Percentiles rank a stretch among this genome's conserved stretches.
Evolutionary conservation across 92 coral and sea anemone species (phyloP).

Genomic region (Chrysogorgia sp.): DNA sequence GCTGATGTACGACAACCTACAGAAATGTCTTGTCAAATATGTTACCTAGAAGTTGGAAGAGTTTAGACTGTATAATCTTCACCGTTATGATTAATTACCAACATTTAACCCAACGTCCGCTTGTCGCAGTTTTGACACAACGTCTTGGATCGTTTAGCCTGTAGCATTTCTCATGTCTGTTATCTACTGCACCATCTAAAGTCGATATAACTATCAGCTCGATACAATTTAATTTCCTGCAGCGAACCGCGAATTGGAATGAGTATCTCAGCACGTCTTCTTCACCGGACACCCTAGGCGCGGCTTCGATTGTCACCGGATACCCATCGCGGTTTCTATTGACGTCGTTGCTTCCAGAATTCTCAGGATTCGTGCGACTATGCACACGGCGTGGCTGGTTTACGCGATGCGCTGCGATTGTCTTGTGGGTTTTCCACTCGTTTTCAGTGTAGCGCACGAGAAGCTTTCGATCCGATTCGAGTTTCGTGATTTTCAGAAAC

Average conservation of each 20-base stretch:
- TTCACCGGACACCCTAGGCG: no score
- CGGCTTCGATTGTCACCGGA: no score
- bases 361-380: neutral
- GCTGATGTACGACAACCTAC: no score
- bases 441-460: slow-evolving; percentile 29
- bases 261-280: neutral
- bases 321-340: neutral
- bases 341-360: neutral
- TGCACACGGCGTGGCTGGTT: neutral
- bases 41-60: neutral
- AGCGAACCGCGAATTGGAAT: neutral
- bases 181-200: slow-evolving; percentile 17
- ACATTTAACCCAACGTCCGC: neutral
- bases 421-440: slow-evolving; percentile 12
- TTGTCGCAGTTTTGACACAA: neutral
- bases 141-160: neutral
- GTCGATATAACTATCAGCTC: slow-evolving; percentile 32
- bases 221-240: neutral
- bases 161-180: slow-evolving; percentile 26
- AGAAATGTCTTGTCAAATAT: neutral
- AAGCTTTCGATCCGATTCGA: slow-evolving; percentile 31
- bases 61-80: neutral
- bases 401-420: neutral
- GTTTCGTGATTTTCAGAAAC: slow-evolving; percentile 2
- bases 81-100: neutral